Conservation (phyloP, 2,797 vertebrate species). For the Mallotus villosus region DNA sequence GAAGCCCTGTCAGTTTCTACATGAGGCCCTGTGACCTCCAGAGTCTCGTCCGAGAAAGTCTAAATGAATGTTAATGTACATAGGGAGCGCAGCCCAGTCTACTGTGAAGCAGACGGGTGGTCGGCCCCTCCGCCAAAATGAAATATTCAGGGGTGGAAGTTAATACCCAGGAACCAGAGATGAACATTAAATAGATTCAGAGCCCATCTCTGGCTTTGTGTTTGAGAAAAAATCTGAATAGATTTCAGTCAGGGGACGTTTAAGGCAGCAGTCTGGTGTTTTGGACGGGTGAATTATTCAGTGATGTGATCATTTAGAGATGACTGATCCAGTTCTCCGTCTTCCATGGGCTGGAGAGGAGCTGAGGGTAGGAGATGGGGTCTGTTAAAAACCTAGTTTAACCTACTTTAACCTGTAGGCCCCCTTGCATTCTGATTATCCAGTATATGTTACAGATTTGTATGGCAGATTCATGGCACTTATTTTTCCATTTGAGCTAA, state of each 20-base stretch:
- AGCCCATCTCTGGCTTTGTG: constrained; percentile 21
- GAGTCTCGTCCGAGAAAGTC: constrained; percentile 54
- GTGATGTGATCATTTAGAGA: constrained; percentile 46
- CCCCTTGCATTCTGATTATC: too few relatives aligned
- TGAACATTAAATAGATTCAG: constrained; percentile 32
- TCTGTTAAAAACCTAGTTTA: not conserved
- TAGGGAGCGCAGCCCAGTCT: constrained; percentile 42
- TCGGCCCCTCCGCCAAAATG: constrained; percentile 40
- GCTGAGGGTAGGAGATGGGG: not conserved
- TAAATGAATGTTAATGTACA: constrained; percentile 67
- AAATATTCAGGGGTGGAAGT: constrained; percentile 59
- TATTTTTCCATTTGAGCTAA: too few relatives aligned
- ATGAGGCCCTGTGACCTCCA: constrained; percentile 55
- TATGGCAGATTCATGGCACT: too few relatives aligned
- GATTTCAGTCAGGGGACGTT: constrained; percentile 52
- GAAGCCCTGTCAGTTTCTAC: constrained; percentile 63
- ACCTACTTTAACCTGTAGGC: not conserved
- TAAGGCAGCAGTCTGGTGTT: constrained; percentile 35
- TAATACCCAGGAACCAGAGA: constrained; percentile 54
- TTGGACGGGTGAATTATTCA: constrained; percentile 55
- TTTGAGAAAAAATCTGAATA: constrained; percentile 35
- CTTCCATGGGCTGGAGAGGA: constrained; percentile 8
- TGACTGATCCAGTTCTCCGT: constrained; percentile 41
- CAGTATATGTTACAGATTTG: too few relatives aligned
- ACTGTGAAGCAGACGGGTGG: constrained; percentile 37